Conservation (phyloP, 2,888 invertebrate genomes). For the Meteorus colon region DNA sequence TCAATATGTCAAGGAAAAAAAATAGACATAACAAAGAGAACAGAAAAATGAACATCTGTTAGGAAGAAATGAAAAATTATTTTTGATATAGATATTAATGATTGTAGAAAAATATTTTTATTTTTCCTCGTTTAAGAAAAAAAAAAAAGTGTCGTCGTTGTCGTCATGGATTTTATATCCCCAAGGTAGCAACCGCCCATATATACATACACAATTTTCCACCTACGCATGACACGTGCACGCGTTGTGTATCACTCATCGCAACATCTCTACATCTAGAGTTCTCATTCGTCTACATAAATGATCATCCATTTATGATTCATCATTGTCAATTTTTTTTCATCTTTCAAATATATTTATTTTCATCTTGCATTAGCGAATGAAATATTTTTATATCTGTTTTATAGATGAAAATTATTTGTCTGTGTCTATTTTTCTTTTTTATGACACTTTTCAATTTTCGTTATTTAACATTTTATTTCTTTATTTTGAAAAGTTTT, state of each 20-base stretch:
- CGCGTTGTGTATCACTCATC: background rate
- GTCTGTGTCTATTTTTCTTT: background rate
- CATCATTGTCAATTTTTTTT: background rate
- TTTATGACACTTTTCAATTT: background rate
- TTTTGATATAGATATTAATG: conserved; percentile 8
- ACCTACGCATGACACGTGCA: conserved; percentile 26
- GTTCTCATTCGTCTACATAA: background rate
- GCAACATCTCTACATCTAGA: background rate
- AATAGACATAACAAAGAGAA: background rate
- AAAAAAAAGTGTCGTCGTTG: background rate
- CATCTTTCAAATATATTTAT: background rate
- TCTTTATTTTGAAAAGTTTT: background rate
- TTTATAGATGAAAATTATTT: no score
- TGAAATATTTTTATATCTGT: background rate
- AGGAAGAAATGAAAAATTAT: background rate
- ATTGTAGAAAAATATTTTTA: background rate
- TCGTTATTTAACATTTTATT: no score
- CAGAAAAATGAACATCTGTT: background rate
- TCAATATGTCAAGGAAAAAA: background rate
- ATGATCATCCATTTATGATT: conserved; percentile 1
- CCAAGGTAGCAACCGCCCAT: background rate
- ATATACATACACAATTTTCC: background rate
- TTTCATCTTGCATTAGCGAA: background rate
- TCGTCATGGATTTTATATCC: background rate
- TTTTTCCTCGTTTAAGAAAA: background rate